Base-by-base conservation (phyloP, 2,113 vertebrate genomes). In the Microtus oregoni region DNA sequence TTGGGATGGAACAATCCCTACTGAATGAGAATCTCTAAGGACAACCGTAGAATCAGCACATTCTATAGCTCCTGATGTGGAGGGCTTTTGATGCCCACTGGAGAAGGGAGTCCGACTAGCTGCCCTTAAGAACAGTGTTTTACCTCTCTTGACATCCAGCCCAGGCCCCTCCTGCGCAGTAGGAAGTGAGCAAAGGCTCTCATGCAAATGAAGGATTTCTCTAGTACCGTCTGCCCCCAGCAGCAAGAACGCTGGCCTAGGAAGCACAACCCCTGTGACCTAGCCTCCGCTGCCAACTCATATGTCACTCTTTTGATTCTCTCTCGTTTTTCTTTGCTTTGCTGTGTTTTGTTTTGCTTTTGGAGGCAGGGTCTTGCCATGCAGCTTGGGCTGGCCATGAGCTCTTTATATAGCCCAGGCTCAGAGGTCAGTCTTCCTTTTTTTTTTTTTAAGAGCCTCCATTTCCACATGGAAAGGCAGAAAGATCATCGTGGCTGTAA, bases 391-490 rank as follows among this genome's bases (percentile, higher is more conserved):
- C 68, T 72, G 86, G 50, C 22, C 35, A 55, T 88, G 86, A 88
- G 38, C 24, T 73, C 24, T n/a, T 67, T 88, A 72, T 88, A n/a
- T n/a, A 38, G 35, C n/a, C 20, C 35, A 52, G 7, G 68, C 24
- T 88, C 67, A 91, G 58, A 77, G 72, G 35, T 76, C 77, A 75
- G 88, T 77, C 85, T 50, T 86, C 89, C 55, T 81, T 81, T 81
- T 73, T 72, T 65, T 65, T 67, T 65, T 81, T 94, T 81, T 82
- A 65, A 92, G 89, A 91, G 55, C 87, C 58, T 94, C 73, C 63
- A 35, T 67, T 90, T 90, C n/a, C 1, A 47, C 85, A 79, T 72
- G 70, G 44, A 79, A 85, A 68, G 44, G 52, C 73, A 61, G 28
- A 89, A 77, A 78, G 44, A 72, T 68, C 41, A 47, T 75, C 90